Base-by-base conservation (phyloP, 2,888 invertebrate species). In the Nemotelus nigrinus region DNA sequence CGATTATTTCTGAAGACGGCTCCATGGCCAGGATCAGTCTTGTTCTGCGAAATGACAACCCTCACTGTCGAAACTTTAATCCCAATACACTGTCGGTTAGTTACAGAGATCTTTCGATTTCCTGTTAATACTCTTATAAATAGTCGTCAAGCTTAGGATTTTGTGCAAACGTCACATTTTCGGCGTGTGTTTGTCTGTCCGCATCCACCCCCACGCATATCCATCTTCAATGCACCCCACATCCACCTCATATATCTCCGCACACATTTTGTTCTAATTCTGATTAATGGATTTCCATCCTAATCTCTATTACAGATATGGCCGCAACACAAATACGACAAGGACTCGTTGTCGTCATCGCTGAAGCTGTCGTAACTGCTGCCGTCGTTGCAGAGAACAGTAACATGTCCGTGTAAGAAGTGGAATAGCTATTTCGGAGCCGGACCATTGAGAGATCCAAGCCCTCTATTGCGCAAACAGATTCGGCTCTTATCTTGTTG, bases 301-400 rank as follows among this genome's bases (percentile, higher is more conserved):
- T 77, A 79, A 79, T 79, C 79, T 77, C 53, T 79, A 70, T 53
- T 79, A 70, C 77, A 79, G 79, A 77, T 79, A 72, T 74, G 48
- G 58, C 74, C 60, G 53, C 65, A 50, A 64, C 44, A 55, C 50
- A 55, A 76, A 65, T 53, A 76, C 50, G 55, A 55, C 53, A 70
- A 70, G 70, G 55, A 55, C 43, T 53, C 53, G 45, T 55, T 41
- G 39, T 53, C 50, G 67, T 53, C 53, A 25, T 55, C n/a, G 39
- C 43, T 41, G 67, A 25, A 50, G 41, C 67, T 39, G 70, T 43
- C 44, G 55, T 55, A 25, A 67, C 48, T 7, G 39, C 44, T 67
- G 47, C 25, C 57, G 2, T 10, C 57, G 39, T 8, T 5, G 10
- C 63, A 39, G 2, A 8, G 47, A 53, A 50, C 55, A 65, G 47